Conservation (phyloP, 2,113 vertebrate genomes). For the Psittacus erithacus region DNA sequence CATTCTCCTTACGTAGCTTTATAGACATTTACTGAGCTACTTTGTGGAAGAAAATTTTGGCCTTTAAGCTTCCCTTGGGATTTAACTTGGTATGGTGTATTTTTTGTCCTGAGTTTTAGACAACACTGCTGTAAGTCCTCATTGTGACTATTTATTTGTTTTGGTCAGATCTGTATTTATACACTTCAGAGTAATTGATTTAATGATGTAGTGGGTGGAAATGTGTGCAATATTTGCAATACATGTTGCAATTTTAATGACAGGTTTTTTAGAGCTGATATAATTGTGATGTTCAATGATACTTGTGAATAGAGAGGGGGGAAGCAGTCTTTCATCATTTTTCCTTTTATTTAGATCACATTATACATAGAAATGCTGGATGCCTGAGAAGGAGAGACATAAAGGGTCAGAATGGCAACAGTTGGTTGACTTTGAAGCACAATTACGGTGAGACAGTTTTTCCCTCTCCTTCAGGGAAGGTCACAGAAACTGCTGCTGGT, state of each 20-base stretch:
- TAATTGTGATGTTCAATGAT: background rate
- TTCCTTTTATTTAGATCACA: background rate
- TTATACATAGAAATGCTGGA: background rate
- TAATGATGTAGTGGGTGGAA: conserved; percentile 26
- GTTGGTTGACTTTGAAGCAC: background rate
- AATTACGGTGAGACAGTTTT: background rate
- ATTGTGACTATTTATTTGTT: background rate
- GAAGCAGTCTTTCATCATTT: background rate
- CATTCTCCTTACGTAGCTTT: background rate
- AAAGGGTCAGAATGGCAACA: background rate
- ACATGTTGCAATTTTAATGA: background rate
- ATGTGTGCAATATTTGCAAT: conserved; percentile 20
- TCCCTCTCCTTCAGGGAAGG: background rate
- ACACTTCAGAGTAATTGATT: conserved; percentile 4
- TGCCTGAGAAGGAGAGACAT: background rate
- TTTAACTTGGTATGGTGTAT: conserved; percentile 15
- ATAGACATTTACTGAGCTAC: background rate
- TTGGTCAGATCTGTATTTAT: conserved; percentile 1
- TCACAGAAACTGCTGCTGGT: background rate
- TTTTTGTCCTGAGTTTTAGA: background rate
- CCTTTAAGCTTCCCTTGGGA: conserved; percentile 39
- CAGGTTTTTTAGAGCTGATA: background rate
- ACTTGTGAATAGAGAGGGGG: background rate
- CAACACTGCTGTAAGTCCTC: background rate
- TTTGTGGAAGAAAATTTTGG: background rate